phyloP scores from a whole-genome alignment of 2,797 vertebrate species.

The Peromyscus aztecus region DNA sequence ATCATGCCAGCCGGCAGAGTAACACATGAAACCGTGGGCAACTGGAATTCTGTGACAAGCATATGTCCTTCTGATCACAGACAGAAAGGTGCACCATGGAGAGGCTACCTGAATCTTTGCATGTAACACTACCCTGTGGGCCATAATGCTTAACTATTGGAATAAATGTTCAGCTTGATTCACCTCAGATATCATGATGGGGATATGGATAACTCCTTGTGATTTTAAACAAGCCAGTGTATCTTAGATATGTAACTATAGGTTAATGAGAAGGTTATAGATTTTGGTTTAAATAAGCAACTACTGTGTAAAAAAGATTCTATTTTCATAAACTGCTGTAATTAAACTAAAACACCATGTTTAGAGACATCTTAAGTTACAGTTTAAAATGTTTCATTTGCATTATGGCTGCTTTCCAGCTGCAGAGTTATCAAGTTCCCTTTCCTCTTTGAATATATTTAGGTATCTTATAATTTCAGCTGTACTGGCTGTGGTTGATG shows the following conservation, averaged over 20 bases:
- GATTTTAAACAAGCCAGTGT: slow-evolving; percentile 59
- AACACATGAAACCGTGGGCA: not conserved
- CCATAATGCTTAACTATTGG: slow-evolving; percentile 86
- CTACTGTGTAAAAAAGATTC: slow-evolving; percentile 35
- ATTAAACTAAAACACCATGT: not conserved
- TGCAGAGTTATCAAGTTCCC: not conserved
- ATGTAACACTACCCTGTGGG: slow-evolving; percentile 66
- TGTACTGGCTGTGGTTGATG: not conserved
- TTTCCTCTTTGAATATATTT: not conserved
- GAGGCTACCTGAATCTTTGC: not conserved
- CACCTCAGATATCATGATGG: slow-evolving; percentile 24
- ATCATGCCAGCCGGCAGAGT: not conserved
- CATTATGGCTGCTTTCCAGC: slow-evolving; percentile 3
- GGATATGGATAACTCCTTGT: slow-evolving; percentile 39
- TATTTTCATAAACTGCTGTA: slow-evolving; percentile 64
- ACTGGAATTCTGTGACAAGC: not conserved
- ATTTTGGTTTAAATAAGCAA: slow-evolving; percentile 48
- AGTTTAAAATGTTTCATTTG: not conserved
- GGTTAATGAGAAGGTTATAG: slow-evolving; percentile 34
- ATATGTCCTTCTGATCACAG: not conserved
- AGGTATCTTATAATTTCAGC: not conserved
- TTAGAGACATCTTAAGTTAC: not conserved
- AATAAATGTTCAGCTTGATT: slow-evolving; percentile 79
- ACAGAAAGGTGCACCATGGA: not conserved
- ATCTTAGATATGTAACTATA: slow-evolving; percentile 23